Conservation (phyloP, 2,113 vertebrate species). For the Caracal caracal region DNA sequence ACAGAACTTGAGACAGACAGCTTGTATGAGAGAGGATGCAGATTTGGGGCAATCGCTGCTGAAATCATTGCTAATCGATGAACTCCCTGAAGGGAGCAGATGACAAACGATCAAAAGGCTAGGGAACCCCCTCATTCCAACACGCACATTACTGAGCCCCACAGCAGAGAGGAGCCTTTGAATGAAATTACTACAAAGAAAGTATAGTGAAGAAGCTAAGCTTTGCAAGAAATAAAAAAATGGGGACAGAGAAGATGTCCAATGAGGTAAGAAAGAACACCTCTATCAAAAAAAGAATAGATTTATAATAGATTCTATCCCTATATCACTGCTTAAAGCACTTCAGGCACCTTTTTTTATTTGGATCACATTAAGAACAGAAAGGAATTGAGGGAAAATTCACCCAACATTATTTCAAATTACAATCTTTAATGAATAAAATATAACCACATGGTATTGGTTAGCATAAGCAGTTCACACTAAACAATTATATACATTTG, state of each 20-base stretch:
- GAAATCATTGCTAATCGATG: not conserved
- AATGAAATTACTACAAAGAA: constrained; percentile 19
- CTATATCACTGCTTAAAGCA: not conserved
- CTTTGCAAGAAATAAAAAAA: not conserved
- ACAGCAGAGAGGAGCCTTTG: not conserved
- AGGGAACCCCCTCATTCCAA: not conserved
- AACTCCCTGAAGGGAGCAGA: not conserved
- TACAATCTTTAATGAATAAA: constrained; percentile 23
- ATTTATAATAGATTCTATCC: not conserved
- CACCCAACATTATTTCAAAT: not conserved
- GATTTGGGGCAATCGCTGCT: not conserved
- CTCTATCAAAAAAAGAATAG: not conserved
- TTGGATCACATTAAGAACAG: constrained; percentile 30
- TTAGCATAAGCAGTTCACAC: not conserved
- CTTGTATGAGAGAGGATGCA: not conserved
- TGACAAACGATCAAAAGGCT: not conserved
- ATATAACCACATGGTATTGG: not conserved
- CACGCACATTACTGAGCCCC: not conserved
- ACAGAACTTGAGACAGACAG: not conserved
- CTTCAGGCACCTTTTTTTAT: not conserved
- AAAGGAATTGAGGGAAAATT: constrained; percentile 30
- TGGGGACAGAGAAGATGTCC: not conserved
- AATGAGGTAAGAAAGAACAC: constrained; percentile 1
- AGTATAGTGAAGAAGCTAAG: not conserved
- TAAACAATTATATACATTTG: constrained; percentile 23